A percentile compares a stretch with the other conserved stretches of the same genome.
These are phyloP conservation scores for Champsocephalus esox DNA, from an alignment of 2,797 vertebrate genomes.

Conservation along the genomic window DNA sequence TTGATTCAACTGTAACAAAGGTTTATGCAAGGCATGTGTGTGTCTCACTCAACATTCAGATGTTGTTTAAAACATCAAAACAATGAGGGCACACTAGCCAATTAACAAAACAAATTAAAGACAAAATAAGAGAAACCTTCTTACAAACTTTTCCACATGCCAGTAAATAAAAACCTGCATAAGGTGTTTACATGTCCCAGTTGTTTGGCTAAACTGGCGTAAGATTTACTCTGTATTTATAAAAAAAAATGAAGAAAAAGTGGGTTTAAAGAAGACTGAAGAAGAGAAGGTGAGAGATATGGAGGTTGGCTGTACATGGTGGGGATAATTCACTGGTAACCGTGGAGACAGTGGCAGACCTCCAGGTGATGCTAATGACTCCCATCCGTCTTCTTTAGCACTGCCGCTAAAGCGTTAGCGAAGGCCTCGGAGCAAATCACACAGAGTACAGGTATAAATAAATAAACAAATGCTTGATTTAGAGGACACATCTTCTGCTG, in stretches of 20 bases:
- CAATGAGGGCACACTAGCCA: too few species aligned
- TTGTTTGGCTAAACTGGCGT: too few species aligned
- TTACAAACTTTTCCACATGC: too few species aligned
- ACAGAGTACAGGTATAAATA: conserved; percentile 45
- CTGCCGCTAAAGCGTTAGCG: conserved; percentile 41
- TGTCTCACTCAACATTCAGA: too few species aligned
- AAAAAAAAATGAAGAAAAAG: not conserved
- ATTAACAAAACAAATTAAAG: too few species aligned
- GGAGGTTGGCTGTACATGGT: not conserved
- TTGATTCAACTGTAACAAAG: too few species aligned
- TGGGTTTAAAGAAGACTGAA: not conserved
- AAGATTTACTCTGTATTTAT: not conserved
- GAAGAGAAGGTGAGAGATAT: conserved; percentile 21
- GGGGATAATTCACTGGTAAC: conserved; percentile 36
- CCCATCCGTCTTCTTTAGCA: conserved; percentile 65
- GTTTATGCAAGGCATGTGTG: too few species aligned
- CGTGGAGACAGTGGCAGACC: conserved; percentile 28
- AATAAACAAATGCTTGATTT: conserved; percentile 59
- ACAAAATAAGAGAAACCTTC: too few species aligned
- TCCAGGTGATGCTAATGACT: conserved; percentile 65
- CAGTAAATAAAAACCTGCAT: too few species aligned
- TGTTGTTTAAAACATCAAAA: too few species aligned
- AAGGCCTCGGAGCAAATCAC: conserved; percentile 44
- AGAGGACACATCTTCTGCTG: conserved; percentile 44
- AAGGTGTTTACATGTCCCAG: too few species aligned